Percentiles rank a stretch among this genome's conserved stretches.
phyloP scores from a whole-genome alignment of 2,888 invertebrate species.

The Lepidocyrtinus sp. region DNA sequence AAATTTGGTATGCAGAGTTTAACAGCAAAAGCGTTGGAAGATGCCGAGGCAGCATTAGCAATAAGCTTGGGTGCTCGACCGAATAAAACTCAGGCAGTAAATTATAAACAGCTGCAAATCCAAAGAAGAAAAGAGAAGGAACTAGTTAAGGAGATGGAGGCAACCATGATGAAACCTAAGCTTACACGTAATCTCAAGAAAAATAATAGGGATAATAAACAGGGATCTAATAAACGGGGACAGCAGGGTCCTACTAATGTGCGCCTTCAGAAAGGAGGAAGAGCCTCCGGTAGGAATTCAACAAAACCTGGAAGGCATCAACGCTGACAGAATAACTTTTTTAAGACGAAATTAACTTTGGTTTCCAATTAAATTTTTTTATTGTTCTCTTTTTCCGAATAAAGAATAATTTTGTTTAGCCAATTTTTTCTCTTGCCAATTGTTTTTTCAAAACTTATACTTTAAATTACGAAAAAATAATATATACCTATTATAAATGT shows the following conservation, averaged over 20 bases:
- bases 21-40: constrained; percentile 79
- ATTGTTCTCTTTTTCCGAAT: no score
- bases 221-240: background rate
- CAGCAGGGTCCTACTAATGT: background rate
- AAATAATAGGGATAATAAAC: constrained; percentile 10
- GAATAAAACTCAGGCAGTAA: constrained; percentile 79
- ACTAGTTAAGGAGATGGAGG: constrained; percentile 66
- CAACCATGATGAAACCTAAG: constrained; percentile 37
- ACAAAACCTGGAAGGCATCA: background rate
- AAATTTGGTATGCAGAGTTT: constrained; percentile 88
- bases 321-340: constrained; percentile 8
- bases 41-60: constrained; percentile 84
- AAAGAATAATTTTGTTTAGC: no score
- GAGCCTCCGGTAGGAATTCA: background rate
- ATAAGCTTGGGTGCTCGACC: constrained; percentile 89
- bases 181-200: constrained; percentile 27
- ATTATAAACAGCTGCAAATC: constrained; percentile 80
- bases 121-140: constrained; percentile 77
- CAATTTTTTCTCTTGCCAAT: no score
- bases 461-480: no score
- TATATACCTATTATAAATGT: no score
- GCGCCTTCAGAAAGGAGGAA: constrained; percentile 8
- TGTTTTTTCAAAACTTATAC: no score
- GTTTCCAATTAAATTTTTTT: background rate
- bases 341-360: background rate